phyloP scores from a whole-genome alignment of 1,140 invertebrate genomes.

The Bombus difficillimus region DNA sequence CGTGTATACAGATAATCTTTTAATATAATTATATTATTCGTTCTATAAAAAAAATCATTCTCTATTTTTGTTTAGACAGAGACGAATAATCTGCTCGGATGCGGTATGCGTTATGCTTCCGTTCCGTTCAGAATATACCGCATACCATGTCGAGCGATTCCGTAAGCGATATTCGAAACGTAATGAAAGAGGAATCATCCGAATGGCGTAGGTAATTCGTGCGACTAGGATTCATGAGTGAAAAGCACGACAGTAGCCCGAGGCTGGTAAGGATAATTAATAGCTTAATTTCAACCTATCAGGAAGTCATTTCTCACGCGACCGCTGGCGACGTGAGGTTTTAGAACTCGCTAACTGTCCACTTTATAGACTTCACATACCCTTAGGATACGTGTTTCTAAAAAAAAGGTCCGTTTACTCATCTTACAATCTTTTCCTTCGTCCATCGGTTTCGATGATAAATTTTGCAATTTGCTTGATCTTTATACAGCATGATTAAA shows the following conservation, averaged over 20 bases:
- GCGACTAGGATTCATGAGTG: constrained; percentile 43
- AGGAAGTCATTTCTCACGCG: constrained; percentile 74
- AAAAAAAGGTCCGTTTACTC: neutral
- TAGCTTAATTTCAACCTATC: constrained; percentile 80
- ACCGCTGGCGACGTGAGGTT: constrained; percentile 51
- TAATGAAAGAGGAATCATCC: constrained; percentile 32
- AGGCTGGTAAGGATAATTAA: constrained; percentile 74
- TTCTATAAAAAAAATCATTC: neutral
- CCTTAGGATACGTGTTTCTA: neutral
- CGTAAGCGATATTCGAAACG: neutral
- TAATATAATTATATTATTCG: neutral
- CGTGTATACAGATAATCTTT: neutral
- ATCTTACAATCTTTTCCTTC: neutral
- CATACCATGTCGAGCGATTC: neutral
- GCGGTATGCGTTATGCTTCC: neutral
- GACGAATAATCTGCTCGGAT: neutral
- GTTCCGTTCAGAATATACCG: neutral
- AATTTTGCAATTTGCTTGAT: constrained; percentile 1
- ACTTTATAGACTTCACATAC: neutral
- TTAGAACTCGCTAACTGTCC: constrained; percentile 25
- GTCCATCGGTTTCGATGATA: neutral
- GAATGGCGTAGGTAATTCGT: constrained; percentile 39
- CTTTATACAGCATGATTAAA: neutral
- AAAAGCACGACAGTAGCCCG: constrained; percentile 48
- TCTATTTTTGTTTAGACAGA: neutral